Percentiles rank a stretch among this genome's conserved stretches.
Evolutionary conservation across 2,113 vertebrate species (phyloP).

Genomic region (Protobothrops mucrosquamatus): DNA sequence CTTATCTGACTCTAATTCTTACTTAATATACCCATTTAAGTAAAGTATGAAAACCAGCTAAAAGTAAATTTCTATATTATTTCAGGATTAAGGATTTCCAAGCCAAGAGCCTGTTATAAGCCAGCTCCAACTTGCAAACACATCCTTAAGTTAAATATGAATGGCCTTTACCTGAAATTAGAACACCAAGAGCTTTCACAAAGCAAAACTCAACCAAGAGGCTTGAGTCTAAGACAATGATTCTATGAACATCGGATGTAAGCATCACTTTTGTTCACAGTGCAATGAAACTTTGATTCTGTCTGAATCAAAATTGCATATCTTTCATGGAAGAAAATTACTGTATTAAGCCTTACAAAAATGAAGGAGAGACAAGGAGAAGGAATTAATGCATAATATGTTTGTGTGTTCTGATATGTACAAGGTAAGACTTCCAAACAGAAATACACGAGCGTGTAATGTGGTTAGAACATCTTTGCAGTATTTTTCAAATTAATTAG

Average conservation of each 20-base stretch:
- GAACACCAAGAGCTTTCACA: not conserved
- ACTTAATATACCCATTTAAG: no score
- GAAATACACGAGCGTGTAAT: not conserved
- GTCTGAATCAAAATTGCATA: not conserved
- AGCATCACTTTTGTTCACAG: not conserved
- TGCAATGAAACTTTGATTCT: not conserved
- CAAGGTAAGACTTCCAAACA: not conserved
- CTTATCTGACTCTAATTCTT: not conserved
- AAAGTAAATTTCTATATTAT: slow-evolving; percentile 12
- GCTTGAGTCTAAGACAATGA: not conserved
- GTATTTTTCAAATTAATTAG: not conserved
- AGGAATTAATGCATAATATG: not conserved
- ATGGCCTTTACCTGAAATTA: slow-evolving; percentile 10
- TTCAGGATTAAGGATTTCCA: slow-evolving; percentile 7
- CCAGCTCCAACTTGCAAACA: not conserved
- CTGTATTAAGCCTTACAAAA: not conserved
- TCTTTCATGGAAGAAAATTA: not conserved
- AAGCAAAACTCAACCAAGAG: not conserved
- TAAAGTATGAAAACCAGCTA: not conserved
- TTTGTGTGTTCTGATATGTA: not conserved
- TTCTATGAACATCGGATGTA: not conserved
- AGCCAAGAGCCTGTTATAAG: not conserved
- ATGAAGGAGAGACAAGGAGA: not conserved
- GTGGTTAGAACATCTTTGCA: not conserved
- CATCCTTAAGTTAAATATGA: not conserved